Conservation (phyloP, 2,797 vertebrate species). For the Pyrocephalus nanus region DNA sequence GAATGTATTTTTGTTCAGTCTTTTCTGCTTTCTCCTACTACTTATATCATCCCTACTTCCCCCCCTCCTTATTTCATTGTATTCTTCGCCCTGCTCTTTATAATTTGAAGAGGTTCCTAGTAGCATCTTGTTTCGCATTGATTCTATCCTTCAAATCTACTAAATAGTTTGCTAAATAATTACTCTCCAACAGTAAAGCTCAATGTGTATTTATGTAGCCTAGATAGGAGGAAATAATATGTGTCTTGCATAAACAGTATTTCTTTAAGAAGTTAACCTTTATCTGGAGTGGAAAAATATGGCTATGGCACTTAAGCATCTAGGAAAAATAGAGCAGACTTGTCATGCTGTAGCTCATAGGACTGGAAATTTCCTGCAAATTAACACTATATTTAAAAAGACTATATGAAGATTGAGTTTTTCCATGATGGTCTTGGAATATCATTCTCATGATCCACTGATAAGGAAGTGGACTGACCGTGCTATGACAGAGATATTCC, state of each 20-base stretch:
- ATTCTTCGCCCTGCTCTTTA: background rate
- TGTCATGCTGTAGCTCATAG: background rate
- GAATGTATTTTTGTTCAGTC: background rate
- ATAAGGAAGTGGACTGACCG: background rate
- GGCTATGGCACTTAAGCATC: background rate
- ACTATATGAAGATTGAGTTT: conserved; percentile 8
- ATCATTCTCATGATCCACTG: conserved; percentile 19
- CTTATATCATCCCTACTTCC: background rate
- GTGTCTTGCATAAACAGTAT: background rate
- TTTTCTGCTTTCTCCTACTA: background rate
- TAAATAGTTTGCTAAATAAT: background rate
- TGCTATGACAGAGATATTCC: conserved; percentile 56
- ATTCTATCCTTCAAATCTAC: background rate
- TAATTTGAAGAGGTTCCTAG: background rate
- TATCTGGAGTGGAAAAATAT: conserved; percentile 44
- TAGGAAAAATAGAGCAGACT: conserved; percentile 40
- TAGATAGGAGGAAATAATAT: background rate
- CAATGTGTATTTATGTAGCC: background rate
- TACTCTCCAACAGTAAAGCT: background rate
- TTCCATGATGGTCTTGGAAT: conserved; percentile 54
- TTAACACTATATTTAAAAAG: background rate
- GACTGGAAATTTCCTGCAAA: conserved; percentile 50
- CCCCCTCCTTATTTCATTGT: background rate
- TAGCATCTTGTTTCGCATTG: background rate
- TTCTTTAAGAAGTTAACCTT: conserved; percentile 45